Evolutionary conservation across 1,140 invertebrate genomes (phyloP).

Genomic region (Potamilus streckersoni): DNA sequence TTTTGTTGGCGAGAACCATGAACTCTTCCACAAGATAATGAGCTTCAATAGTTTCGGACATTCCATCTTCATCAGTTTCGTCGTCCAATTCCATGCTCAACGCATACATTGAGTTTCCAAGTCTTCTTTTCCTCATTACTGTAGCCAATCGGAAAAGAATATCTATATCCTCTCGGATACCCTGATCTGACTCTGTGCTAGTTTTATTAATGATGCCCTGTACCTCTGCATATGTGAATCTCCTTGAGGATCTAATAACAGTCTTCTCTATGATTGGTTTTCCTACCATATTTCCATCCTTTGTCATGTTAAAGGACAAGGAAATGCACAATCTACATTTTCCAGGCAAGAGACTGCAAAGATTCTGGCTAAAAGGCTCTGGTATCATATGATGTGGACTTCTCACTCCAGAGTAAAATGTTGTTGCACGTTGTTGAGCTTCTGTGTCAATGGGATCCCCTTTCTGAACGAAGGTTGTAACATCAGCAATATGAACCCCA

Average conservation of each 20-base stretch:
- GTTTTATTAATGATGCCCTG: slow-evolving; percentile 39
- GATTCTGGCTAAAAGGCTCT: slow-evolving; percentile 58
- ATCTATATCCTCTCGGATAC: slow-evolving; percentile 20
- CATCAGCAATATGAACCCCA: slow-evolving; percentile 66
- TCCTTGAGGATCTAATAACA: slow-evolving; percentile 36
- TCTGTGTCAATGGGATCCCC: slow-evolving; percentile 55
- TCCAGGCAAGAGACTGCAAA: slow-evolving; percentile 65
- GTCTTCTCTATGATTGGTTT: slow-evolving; percentile 30
- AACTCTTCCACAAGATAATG: slow-evolving; percentile 52
- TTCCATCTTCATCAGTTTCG: slow-evolving; percentile 16
- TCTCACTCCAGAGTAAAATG: slow-evolving; percentile 57
- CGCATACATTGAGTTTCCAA: slow-evolving; percentile 25
- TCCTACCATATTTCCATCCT: slow-evolving; percentile 19
- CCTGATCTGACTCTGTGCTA: not conserved
- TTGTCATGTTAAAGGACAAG: slow-evolving; percentile 44
- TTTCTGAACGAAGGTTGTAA: slow-evolving; percentile 52
- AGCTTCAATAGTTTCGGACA: slow-evolving; percentile 39
- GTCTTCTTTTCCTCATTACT: slow-evolving; percentile 29
- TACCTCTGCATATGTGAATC: slow-evolving; percentile 47
- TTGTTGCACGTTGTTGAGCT: slow-evolving; percentile 53
- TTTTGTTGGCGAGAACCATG: slow-evolving; percentile 47
- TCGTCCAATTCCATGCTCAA: slow-evolving; percentile 37
- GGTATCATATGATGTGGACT: slow-evolving; percentile 66
- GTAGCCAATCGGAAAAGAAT: slow-evolving; percentile 31
- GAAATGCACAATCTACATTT: slow-evolving; percentile 52